Percentiles rank a stretch among this genome's conserved stretches.
Conservation (phyloP, 2,797 vertebrate species). For the Mionectes olivaceus region DNA sequence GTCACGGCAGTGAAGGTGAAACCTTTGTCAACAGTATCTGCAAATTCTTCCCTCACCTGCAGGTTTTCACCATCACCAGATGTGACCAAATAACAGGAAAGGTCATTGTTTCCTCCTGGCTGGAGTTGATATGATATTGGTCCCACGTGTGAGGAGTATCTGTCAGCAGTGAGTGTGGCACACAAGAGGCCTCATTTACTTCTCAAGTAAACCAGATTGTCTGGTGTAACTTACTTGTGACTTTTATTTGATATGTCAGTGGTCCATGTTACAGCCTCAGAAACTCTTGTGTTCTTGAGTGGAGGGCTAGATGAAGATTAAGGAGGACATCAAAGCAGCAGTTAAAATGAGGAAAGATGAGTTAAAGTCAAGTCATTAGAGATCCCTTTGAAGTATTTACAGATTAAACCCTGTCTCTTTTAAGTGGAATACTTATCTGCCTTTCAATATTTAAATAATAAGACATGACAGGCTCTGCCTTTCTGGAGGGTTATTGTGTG, state of each 20-base stretch:
- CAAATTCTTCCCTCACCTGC: neutral
- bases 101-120: neutral
- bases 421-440: constrained; percentile 50
- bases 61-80: neutral
- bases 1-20: neutral
- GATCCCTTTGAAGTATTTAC: constrained; percentile 68
- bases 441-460: constrained; percentile 63
- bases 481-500: constrained; percentile 1
- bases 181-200: neutral
- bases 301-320: constrained; percentile 34
- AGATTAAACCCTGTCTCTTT: constrained; percentile 51
- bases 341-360: constrained; percentile 53
- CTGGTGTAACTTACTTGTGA: neutral
- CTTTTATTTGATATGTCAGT: neutral
- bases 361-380: constrained; percentile 49
- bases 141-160: neutral
- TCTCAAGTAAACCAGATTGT: neutral
- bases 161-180: neutral
- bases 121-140: rapidly evolving
- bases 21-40: neutral
- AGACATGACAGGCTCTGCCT: constrained; percentile 18
- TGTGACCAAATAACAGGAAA: neutral
- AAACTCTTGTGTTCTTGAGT: neutral
- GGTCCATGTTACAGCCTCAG: neutral
- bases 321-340: constrained; percentile 62